Conservation (phyloP, 2,797 vertebrate genomes). For the Pipistrellus kuhlii region DNA sequence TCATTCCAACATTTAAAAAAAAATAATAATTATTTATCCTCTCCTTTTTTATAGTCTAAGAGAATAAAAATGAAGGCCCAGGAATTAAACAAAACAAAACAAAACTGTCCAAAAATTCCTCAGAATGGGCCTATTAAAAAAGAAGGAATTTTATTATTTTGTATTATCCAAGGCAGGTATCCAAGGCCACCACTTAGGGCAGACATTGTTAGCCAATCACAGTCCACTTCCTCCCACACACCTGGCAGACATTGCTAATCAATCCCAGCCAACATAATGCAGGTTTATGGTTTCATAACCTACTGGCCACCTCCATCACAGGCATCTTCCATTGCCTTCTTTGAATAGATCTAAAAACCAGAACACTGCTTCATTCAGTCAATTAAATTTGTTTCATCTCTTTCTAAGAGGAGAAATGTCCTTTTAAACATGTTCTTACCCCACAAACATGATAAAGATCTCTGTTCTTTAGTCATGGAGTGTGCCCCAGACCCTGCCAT, state of each 20-base stretch:
- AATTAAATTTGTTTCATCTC: background rate
- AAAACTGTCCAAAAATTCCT: background rate
- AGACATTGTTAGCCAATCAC: slow-evolving; percentile 58
- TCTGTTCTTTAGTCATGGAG: background rate
- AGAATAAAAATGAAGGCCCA: background rate
- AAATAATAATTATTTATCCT: background rate
- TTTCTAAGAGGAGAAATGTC: background rate
- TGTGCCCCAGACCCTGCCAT: background rate
- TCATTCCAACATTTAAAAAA: background rate
- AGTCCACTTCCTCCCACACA: background rate
- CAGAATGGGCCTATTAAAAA: background rate
- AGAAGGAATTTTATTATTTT: slow-evolving; percentile 35
- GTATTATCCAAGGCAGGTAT: background rate
- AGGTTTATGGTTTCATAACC: slow-evolving; percentile 10
- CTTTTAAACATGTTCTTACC: background rate
- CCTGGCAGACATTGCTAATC: slow-evolving; percentile 46
- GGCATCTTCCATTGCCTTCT: background rate
- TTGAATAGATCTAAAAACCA: background rate
- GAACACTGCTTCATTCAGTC: background rate
- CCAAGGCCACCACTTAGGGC: background rate
- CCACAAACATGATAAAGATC: too few relatives aligned
- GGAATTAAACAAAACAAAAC: background rate
- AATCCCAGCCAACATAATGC: background rate
- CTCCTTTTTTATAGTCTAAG: background rate
- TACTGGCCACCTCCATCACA: background rate